Conservation (phyloP, 2,113 vertebrate species). For the Notothenia rossii region DNA sequence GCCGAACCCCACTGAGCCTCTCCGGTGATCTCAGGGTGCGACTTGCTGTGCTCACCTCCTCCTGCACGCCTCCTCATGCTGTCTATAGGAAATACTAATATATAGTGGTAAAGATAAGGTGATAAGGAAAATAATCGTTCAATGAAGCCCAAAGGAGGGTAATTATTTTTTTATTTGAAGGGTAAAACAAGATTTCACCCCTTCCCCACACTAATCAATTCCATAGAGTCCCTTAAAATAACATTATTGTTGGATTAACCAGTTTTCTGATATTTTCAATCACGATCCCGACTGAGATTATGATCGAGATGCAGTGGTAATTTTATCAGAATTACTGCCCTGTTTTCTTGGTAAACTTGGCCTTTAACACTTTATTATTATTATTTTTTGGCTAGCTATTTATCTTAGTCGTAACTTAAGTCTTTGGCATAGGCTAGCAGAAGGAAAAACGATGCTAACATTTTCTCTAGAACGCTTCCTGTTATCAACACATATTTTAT, state of each 20-base stretch:
- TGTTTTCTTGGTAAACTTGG: too few relatives aligned
- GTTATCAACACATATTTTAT: too few relatives aligned
- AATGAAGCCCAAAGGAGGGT: background rate
- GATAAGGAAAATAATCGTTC: background rate
- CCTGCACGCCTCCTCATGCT: background rate
- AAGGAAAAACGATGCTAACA: too few relatives aligned
- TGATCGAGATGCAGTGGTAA: too few relatives aligned
- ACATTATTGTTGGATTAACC: background rate
- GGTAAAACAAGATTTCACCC: background rate
- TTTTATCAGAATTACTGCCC: too few relatives aligned
- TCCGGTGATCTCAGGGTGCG: conserved; percentile 25
- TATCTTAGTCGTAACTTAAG: too few relatives aligned
- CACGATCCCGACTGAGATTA: too few relatives aligned
- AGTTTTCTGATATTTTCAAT: too few relatives aligned
- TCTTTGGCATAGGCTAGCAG: too few relatives aligned
- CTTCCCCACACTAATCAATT: background rate
- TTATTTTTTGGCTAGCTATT: too few relatives aligned
- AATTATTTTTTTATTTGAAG: background rate
- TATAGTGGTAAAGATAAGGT: background rate
- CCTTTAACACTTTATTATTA: too few relatives aligned
- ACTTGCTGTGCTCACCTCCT: background rate
- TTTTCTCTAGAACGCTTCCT: too few relatives aligned
- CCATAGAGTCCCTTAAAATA: background rate
- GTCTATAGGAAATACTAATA: background rate
- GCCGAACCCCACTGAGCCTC: conserved; percentile 25